These are phyloP conservation scores for Quadroppia sp. DNA, from an alignment of 2,888 invertebrate species.

Conservation along the genomic window DNA sequence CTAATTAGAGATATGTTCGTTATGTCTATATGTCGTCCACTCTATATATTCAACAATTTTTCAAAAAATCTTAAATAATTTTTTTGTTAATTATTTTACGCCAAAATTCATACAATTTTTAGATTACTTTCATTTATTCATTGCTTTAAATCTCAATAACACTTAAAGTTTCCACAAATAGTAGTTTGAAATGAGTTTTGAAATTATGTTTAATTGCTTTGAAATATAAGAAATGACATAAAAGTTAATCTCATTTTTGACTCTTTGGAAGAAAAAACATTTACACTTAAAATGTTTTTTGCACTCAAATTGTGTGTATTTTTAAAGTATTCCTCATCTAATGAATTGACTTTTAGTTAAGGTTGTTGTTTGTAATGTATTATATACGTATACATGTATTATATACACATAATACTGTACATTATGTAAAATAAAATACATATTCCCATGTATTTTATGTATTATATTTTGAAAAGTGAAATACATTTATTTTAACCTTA, in stretches of 20 bases:
- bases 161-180: not conserved
- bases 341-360: too few species aligned
- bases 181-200: not conserved
- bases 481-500: too few species aligned
- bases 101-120: not conserved
- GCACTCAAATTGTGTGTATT: too few species aligned
- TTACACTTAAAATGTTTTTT: too few species aligned
- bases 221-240: slow-evolving; percentile 16
- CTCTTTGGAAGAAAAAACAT: not conserved
- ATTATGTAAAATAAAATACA: too few species aligned
- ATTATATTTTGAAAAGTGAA: too few species aligned
- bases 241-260: slow-evolving; percentile 24
- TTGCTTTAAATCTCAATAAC: not conserved
- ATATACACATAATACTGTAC: too few species aligned
- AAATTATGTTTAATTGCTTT: slow-evolving; percentile 12
- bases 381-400: too few species aligned
- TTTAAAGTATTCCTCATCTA: too few species aligned
- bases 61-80: too few species aligned
- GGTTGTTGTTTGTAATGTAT: too few species aligned
- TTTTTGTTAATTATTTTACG: not conserved
- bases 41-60: not conserved
- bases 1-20: not conserved
- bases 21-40: not conserved
- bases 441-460: too few species aligned
- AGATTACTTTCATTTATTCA: not conserved